Conservation (phyloP, 2,113 vertebrate genomes). For the Ictidomys tridecemlineatus region DNA sequence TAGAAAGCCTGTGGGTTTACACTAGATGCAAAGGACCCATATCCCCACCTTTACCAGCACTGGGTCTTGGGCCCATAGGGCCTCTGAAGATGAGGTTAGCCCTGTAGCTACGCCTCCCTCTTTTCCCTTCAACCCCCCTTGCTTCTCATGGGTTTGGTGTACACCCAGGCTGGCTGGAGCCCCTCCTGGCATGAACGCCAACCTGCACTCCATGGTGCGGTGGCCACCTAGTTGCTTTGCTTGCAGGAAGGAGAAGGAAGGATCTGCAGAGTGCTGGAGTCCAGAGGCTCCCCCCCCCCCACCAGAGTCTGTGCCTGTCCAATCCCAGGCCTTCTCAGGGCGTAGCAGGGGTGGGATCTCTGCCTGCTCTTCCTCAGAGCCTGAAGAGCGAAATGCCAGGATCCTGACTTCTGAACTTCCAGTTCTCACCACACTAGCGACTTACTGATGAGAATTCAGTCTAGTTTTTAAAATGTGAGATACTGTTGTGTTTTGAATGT, state of each 20-base stretch:
- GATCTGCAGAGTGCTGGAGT: not conserved
- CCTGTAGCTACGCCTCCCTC: not conserved
- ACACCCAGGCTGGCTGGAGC: not conserved
- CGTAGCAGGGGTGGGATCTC: not conserved
- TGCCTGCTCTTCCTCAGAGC: not conserved
- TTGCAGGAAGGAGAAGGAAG: not conserved
- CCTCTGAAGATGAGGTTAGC: not conserved
- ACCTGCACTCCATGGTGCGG: not conserved
- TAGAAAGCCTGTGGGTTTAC: not conserved
- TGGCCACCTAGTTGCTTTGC: not conserved
- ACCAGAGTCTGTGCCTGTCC: not conserved
- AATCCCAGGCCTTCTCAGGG: not conserved
- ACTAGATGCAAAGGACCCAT: not conserved
- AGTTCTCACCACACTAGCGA: not conserved
- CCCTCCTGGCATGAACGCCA: not conserved
- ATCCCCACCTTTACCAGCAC: not conserved
- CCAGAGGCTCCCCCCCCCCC: not conserved
- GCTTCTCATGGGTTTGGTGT: not conserved
- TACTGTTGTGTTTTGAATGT: not conserved
- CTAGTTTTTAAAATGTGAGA: not conserved
- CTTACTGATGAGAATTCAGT: not conserved
- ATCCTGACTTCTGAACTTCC: not conserved
- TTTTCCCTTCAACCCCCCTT: not conserved
- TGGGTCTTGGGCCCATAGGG: too few relatives aligned
- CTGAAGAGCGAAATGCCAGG: not conserved